Conservation (phyloP, 2,888 invertebrate genomes). For the Amphipyra tragopoginis region DNA sequence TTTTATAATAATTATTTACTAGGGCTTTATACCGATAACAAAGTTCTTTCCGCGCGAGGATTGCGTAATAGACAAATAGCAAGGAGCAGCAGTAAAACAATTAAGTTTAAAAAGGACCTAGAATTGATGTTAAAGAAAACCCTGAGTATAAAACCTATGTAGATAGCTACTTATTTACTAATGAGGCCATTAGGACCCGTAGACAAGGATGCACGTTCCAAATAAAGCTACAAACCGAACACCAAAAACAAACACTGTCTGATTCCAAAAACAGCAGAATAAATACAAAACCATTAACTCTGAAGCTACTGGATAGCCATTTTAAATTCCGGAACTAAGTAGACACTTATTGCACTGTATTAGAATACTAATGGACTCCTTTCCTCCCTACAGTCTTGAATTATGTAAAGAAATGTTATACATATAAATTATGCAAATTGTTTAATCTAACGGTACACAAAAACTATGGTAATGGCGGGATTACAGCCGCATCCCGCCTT, state of each 20-base stretch:
- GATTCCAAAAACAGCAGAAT: constrained; percentile 27
- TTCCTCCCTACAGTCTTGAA: constrained; percentile 32
- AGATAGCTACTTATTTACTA: constrained; percentile 5
- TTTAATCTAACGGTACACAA: constrained; percentile 50
- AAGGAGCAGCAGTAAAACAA: too few relatives aligned
- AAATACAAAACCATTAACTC: constrained; percentile 45
- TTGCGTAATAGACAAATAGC: too few relatives aligned
- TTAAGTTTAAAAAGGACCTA: too few relatives aligned
- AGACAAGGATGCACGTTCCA: constrained; percentile 6
- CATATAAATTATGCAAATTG: constrained; percentile 45
- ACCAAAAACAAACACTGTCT: constrained; percentile 18
- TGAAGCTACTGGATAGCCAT: constrained; percentile 37
- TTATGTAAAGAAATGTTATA: constrained; percentile 47
- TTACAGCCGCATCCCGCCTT: constrained; percentile 33
- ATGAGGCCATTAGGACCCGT: constrained; percentile 19
- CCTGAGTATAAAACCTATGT: too few relatives aligned
- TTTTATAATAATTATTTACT: too few relatives aligned
- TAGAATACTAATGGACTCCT: constrained; percentile 55
- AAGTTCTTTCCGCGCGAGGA: too few relatives aligned
- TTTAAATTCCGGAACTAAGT: constrained; percentile 51
- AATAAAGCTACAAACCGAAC: constrained; percentile 21
- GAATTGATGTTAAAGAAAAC: too few relatives aligned
- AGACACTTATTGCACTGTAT: constrained; percentile 49
- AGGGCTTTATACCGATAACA: too few relatives aligned
- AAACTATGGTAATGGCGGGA: constrained; percentile 36